Evolutionary conservation across 2,113 vertebrate species (phyloP).

Genomic region (Hoplias malabaricus): DNA sequence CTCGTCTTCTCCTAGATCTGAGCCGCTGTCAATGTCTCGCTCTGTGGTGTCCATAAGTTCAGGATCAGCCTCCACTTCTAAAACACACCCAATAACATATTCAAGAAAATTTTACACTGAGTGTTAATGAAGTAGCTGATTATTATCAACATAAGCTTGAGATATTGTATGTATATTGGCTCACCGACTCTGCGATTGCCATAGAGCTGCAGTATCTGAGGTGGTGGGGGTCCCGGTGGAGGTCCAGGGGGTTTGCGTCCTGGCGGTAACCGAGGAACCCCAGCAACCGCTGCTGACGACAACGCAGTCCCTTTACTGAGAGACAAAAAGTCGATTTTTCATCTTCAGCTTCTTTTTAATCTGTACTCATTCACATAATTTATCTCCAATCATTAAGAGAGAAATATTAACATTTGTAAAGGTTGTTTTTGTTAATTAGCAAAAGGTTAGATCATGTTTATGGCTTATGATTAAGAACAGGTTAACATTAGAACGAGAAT

Average conservation of each 20-base stretch:
- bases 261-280: slow-evolving; percentile 90
- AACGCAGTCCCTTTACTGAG: slow-evolving; percentile 72
- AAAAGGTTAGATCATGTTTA: too few species aligned
- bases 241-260: slow-evolving; percentile 95
- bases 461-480: too few species aligned
- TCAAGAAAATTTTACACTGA: not conserved
- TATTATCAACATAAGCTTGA: not conserved
- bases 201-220: slow-evolving; percentile 51
- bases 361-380: too few species aligned
- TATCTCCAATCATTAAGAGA: too few species aligned
- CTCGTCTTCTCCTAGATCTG: slow-evolving; percentile 79
- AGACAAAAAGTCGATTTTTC: slow-evolving; percentile 47
- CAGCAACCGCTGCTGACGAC: slow-evolving; percentile 75
- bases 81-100: not conserved
- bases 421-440: too few species aligned
- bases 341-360: too few species aligned
- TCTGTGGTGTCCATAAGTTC: slow-evolving; percentile 80
- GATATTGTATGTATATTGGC: not conserved
- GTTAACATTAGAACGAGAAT: too few species aligned
- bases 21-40: slow-evolving; percentile 85
- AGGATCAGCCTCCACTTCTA: slow-evolving; percentile 8
- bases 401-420: too few species aligned
- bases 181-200: not conserved
- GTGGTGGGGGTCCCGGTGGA: slow-evolving; percentile 92
- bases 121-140: not conserved